Percentiles rank a stretch among this genome's conserved stretches.
Conservation (phyloP, 2,888 invertebrate genomes). For the Notodonta dromedarius region DNA sequence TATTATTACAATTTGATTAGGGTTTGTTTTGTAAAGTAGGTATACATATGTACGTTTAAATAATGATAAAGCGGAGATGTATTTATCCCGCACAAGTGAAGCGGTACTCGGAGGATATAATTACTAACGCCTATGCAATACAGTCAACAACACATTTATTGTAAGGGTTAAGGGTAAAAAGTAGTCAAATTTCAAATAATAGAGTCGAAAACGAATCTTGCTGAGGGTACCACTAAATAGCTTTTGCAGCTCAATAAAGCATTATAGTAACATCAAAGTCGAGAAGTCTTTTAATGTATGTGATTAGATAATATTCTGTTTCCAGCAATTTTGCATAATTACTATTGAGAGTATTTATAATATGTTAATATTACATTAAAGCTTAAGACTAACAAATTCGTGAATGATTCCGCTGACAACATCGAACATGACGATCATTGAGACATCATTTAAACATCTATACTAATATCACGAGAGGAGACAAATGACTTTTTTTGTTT, state of each 20-base stretch:
- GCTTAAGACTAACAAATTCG: conserved; percentile 76
- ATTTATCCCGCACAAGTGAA: conserved; percentile 15
- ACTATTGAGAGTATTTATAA: conserved; percentile 24
- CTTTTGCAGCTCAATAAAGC: conserved; percentile 51
- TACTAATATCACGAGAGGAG: conserved; percentile 76
- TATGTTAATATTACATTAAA: conserved; percentile 59
- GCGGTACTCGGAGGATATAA: conserved; percentile 11
- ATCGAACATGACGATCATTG: conserved; percentile 51
- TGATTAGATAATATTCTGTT: conserved; percentile 15
- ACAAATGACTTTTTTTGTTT: conserved; percentile 56
- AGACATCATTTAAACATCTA: conserved; percentile 59
- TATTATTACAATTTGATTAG: conserved; percentile 36
- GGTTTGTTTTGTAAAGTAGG: conserved; percentile 10
- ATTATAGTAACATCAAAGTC: conserved; percentile 24
- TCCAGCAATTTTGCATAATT: conserved; percentile 25
- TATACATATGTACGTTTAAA: conserved; percentile 11
- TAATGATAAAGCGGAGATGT: conserved; percentile 17
- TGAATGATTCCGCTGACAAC: conserved; percentile 62
- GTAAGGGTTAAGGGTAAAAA: conserved; percentile 14
- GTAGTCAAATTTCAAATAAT: conserved; percentile 16
- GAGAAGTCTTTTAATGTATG: conserved; percentile 35
- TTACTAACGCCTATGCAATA: conserved; percentile 9
- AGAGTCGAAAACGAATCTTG: conserved; percentile 20
- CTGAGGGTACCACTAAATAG: conserved; percentile 15
- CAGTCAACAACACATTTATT: conserved; percentile 15